Evolutionary conservation across 2,797 vertebrate species (phyloP).

Genomic region (Tiaroga cobitis): DNA sequence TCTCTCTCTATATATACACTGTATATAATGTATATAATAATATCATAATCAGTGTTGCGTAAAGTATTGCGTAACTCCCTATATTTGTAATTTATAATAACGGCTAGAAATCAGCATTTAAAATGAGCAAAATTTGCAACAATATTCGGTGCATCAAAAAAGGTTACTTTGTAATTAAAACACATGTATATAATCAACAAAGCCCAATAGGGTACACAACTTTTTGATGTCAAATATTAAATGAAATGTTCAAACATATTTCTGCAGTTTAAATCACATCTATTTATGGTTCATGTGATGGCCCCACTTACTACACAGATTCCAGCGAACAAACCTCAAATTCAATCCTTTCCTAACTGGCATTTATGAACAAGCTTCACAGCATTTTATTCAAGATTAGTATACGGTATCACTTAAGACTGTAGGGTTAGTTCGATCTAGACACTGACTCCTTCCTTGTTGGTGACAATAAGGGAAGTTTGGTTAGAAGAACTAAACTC

Average conservation of each 20-base stretch:
- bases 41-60: no score
- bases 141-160: neutral
- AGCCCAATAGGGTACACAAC: neutral
- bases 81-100: neutral
- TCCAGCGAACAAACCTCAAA: neutral
- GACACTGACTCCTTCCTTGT: neutral
- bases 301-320: neutral
- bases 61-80: no score
- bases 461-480: neutral
- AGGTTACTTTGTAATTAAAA: neutral
- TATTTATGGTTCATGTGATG: neutral
- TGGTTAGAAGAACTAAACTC: neutral
- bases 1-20: no score
- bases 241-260: neutral
- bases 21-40: no score
- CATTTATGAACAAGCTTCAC: slow-evolving; percentile 6
- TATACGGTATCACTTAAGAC: neutral
- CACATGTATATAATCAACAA: neutral
- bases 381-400: slow-evolving; percentile 15
- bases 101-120: neutral
- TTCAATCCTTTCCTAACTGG: neutral
- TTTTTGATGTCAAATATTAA: neutral
- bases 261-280: neutral
- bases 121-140: neutral
- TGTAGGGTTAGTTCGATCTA: neutral